Percentiles rank a stretch among this genome's conserved stretches.
These are phyloP conservation scores for Sarcophilus harrisii DNA, from an alignment of 2,797 vertebrate genomes.

Conservation along the genomic window DNA sequence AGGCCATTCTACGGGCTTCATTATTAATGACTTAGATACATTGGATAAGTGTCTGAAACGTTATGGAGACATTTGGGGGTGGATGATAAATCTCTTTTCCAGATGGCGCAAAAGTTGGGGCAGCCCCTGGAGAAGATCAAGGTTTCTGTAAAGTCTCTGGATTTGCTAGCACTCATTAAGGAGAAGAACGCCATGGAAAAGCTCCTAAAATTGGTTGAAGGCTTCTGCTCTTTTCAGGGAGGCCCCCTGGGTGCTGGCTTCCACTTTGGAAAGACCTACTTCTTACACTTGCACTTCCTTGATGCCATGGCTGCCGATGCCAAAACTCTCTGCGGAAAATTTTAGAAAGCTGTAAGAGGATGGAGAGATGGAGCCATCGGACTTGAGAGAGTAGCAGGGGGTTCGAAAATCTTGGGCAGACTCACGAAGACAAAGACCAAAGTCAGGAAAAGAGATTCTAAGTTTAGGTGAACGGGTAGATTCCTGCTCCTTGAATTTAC, in stretches of 20 bases:
- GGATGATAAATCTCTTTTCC: constrained; percentile 67
- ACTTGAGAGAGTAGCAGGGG: neutral
- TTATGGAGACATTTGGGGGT: constrained; percentile 55
- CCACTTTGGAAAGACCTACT: constrained; percentile 50
- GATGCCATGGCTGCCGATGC: constrained; percentile 42
- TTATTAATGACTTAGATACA: neutral
- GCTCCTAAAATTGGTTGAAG: accelerated
- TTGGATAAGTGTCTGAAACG: neutral
- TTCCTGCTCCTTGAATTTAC: neutral
- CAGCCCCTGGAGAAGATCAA: constrained; percentile 9
- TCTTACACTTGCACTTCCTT: constrained; percentile 35
- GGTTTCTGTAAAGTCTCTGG: neutral
- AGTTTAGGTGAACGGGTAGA: neutral
- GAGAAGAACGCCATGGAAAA: neutral
- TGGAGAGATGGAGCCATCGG: neutral
- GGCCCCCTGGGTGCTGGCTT: accelerated
- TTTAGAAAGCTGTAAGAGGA: neutral
- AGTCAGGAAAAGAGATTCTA: neutral
- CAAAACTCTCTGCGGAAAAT: constrained; percentile 40
- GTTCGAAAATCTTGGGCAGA: neutral
- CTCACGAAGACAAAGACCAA: neutral
- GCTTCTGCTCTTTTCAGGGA: neutral
- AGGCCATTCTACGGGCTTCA: neutral
- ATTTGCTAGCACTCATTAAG: constrained; percentile 25
- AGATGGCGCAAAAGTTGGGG: neutral